Evolutionary conservation across 2,797 vertebrate genomes (phyloP).

Genomic region (Aratinga solstitialis): DNA sequence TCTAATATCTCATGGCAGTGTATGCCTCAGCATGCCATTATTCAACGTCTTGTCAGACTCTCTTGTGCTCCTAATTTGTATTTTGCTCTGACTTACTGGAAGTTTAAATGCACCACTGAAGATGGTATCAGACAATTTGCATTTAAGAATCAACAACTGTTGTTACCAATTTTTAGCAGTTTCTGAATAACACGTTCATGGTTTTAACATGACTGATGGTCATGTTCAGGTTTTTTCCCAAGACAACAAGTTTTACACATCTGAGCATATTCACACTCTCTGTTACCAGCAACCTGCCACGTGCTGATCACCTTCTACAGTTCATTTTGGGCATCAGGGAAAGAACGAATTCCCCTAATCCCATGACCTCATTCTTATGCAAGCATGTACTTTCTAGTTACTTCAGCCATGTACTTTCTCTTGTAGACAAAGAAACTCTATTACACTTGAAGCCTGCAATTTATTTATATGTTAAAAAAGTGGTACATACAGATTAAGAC

Average conservation of each 20-base stretch:
- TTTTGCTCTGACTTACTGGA: background rate
- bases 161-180: background rate
- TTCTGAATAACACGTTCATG: background rate
- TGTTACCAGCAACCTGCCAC: background rate
- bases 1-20: background rate
- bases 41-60: background rate
- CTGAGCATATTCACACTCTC: background rate
- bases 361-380: accelerated
- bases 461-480: background rate
- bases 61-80: background rate
- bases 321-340: background rate
- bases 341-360: background rate
- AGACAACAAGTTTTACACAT: background rate
- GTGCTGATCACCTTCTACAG: background rate
- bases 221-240: background rate
- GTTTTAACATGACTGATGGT: background rate
- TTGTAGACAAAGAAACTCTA: background rate
- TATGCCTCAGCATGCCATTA: background rate
- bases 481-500: background rate
- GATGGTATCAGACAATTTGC: background rate
- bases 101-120: background rate
- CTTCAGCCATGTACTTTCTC: background rate
- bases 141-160: background rate
- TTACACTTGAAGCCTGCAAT: background rate
- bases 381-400: background rate